Evolutionary conservation across 2,113 vertebrate genomes (phyloP).

Genomic region (Psittacula cyanocephala): DNA sequence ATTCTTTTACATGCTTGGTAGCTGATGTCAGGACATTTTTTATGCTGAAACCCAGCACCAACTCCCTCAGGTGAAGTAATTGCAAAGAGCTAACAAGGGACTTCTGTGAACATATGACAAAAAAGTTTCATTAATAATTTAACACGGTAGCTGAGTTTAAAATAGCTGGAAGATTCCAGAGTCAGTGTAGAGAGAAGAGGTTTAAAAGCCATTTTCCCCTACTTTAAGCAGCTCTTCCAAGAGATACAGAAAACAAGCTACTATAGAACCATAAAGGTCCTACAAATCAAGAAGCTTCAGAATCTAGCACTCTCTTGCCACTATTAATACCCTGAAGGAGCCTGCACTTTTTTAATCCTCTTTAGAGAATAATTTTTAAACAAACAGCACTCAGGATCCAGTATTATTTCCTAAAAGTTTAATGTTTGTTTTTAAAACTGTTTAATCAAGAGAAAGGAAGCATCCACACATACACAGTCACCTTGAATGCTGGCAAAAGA

Average conservation of each 20-base stretch:
- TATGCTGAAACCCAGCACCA: background rate
- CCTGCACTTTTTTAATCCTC: background rate
- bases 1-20: background rate
- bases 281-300: background rate
- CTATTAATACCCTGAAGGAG: background rate
- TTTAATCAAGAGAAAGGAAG: background rate
- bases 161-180: background rate
- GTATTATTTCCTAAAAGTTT: constrained; percentile 31
- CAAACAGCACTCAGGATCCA: constrained; percentile 28
- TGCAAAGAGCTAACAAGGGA: background rate
- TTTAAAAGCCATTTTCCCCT: background rate
- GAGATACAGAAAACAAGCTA: background rate
- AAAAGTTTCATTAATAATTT: constrained; percentile 16
- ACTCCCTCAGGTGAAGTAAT: background rate
- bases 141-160: background rate
- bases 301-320: background rate
- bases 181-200: background rate
- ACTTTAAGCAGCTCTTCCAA: background rate
- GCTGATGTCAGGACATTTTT: background rate
- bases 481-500: background rate
- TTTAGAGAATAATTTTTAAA: background rate
- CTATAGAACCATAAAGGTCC: background rate
- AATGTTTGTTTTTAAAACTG: constrained; percentile 25
- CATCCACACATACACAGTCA: background rate
- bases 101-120: background rate